Conservation (phyloP, 2,888 invertebrate species). For the Rhagonycha fulva region DNA sequence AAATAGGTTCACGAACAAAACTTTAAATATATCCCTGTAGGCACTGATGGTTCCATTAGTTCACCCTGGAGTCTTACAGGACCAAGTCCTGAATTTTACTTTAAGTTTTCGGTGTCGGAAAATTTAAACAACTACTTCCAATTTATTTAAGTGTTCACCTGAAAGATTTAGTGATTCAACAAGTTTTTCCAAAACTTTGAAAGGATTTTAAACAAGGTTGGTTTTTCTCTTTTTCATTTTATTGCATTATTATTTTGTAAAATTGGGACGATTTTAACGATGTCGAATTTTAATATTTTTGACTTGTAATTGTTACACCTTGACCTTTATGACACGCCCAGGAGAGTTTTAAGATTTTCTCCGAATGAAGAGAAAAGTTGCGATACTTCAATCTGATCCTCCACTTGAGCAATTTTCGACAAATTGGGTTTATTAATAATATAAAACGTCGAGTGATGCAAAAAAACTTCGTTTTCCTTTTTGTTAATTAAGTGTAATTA, state of each 20-base stretch:
- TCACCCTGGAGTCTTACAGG: slow-evolving; percentile 31
- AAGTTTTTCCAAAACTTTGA: neutral
- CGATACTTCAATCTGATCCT: neutral
- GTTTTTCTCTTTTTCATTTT: neutral
- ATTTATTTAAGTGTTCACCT: neutral
- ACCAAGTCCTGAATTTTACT: neutral
- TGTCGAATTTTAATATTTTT: neutral
- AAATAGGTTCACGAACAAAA: slow-evolving; percentile 48
- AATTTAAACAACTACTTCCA: neutral
- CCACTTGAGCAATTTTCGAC: neutral
- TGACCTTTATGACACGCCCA: neutral
- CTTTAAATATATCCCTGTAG: slow-evolving; percentile 48
- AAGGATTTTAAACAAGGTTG: neutral
- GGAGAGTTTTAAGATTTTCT: neutral
- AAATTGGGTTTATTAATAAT: neutral
- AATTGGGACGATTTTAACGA: too few relatives aligned
- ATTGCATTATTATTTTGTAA: neutral
- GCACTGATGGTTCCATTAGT: slow-evolving; percentile 36
- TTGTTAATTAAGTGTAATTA: neutral
- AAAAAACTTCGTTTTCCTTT: neutral
- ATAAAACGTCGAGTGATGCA: neutral
- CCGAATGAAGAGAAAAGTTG: neutral
- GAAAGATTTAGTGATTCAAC: neutral
- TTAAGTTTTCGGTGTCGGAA: neutral
- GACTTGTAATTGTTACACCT: neutral